Conservation (phyloP, 2,888 invertebrate species). For the Pelosia muscerda region DNA sequence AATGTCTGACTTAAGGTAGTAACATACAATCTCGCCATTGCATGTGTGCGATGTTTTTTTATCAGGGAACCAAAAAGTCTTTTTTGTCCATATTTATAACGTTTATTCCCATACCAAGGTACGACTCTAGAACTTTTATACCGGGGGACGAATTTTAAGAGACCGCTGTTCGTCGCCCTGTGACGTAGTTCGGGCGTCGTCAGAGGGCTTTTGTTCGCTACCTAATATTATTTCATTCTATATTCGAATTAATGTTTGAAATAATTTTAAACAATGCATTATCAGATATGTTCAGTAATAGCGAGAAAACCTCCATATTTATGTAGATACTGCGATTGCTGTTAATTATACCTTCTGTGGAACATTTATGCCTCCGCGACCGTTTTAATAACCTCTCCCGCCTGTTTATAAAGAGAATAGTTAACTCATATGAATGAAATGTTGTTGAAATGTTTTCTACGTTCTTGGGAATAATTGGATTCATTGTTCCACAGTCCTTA, state of each 20-base stretch:
- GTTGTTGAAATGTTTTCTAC: not conserved
- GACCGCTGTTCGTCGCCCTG: too few relatives aligned
- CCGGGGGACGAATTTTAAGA: too few relatives aligned
- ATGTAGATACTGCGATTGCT: constrained; percentile 1
- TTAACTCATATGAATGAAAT: constrained; percentile 4
- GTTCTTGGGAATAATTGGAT: not conserved
- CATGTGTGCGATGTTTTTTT: too few relatives aligned
- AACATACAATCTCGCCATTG: too few relatives aligned
- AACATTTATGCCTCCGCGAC: not conserved
- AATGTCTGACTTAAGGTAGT: too few relatives aligned
- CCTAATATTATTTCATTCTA: not conserved
- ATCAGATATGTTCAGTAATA: constrained; percentile 1
- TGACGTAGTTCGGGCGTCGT: not conserved
- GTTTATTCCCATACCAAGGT: too few relatives aligned
- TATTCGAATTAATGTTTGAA: not conserved
- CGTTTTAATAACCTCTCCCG: not conserved
- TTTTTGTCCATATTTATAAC: too few relatives aligned
- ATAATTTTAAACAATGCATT: not conserved
- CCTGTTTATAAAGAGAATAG: constrained; percentile 4
- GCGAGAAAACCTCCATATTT: not conserved
- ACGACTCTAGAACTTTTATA: too few relatives aligned
- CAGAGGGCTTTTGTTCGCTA: not conserved
- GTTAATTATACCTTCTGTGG: constrained; percentile 4
- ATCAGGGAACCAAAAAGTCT: too few relatives aligned
- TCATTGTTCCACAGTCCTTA: not conserved